phyloP scores from a whole-genome alignment of 2,113 vertebrate species.

The Jaculus jaculus region DNA sequence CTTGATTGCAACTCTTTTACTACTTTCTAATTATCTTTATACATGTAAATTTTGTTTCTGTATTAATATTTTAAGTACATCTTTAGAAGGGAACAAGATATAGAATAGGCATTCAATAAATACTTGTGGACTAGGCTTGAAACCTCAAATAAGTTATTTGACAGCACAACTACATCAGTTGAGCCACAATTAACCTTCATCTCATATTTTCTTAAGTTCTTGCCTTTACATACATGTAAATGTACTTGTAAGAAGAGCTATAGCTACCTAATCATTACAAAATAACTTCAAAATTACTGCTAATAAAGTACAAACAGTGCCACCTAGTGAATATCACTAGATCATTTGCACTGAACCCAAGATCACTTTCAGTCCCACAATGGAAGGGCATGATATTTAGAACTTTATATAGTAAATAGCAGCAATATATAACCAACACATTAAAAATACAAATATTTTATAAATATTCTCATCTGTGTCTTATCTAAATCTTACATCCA shows the following conservation, averaged over 20 bases:
- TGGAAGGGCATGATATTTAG: conserved; percentile 29
- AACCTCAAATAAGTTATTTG: conserved; percentile 8
- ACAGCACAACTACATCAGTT: background rate
- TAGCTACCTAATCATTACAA: background rate
- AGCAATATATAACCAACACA: conserved; percentile 18
- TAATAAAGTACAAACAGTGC: conserved; percentile 49
- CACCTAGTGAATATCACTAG: conserved; percentile 63
- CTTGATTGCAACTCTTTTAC: background rate
- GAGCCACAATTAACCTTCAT: background rate
- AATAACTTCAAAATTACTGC: conserved; percentile 46
- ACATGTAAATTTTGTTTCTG: background rate
- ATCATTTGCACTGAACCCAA: background rate
- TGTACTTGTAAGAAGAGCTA: conserved; percentile 12
- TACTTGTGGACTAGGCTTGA: background rate
- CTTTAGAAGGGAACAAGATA: background rate
- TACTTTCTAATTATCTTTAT: conserved; percentile 28
- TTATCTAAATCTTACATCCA: background rate
- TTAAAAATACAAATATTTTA: conserved; percentile 30
- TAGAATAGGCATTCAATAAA: conserved; percentile 8
- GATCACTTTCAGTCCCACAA: conserved; percentile 26
- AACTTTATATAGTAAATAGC: conserved; percentile 28
- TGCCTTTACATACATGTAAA: conserved; percentile 21
- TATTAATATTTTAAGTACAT: conserved; percentile 37
- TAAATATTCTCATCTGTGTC: background rate
- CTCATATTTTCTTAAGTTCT: conserved; percentile 21